Percentiles rank a stretch among this genome's conserved stretches.
Evolutionary conservation across 2,113 vertebrate genomes (phyloP).

Genomic region (Parotia lawesii): DNA sequence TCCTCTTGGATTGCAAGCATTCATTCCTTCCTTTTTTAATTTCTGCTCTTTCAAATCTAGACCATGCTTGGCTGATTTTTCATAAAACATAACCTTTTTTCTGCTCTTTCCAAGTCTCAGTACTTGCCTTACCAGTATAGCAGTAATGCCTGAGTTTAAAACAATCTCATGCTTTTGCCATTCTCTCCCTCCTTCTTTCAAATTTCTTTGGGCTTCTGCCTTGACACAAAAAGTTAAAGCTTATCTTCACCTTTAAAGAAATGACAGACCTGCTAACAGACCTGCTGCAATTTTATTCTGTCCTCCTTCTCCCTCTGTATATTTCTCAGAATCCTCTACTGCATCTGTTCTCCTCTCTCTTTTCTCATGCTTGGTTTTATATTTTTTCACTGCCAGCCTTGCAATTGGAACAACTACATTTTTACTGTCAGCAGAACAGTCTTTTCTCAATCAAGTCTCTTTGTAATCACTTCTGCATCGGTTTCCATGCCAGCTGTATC

Average conservation of each 20-base stretch:
- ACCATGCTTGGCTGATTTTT: background rate
- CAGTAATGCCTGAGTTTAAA: background rate
- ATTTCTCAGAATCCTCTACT: background rate
- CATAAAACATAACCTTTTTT: conserved; percentile 15
- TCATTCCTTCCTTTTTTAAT: conserved; percentile 1
- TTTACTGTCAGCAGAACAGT: background rate
- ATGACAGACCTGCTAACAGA: background rate
- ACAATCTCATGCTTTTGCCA: background rate
- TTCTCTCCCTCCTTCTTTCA: background rate
- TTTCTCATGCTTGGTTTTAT: background rate
- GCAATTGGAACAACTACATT: background rate
- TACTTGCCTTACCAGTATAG: background rate
- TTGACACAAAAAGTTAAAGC: background rate
- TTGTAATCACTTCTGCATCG: background rate
- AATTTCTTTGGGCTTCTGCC: background rate
- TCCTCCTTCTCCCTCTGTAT: background rate
- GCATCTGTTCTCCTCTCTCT: background rate
- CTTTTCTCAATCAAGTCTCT: background rate
- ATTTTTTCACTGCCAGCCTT: background rate
- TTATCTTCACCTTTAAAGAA: background rate
- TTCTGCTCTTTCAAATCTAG: background rate
- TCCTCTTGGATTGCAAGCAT: background rate
- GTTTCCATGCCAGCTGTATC: background rate
- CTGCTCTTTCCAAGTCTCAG: background rate
- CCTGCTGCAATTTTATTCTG: background rate